Conservation (phyloP, 1,140 invertebrate genomes). For the Mya arenaria region DNA sequence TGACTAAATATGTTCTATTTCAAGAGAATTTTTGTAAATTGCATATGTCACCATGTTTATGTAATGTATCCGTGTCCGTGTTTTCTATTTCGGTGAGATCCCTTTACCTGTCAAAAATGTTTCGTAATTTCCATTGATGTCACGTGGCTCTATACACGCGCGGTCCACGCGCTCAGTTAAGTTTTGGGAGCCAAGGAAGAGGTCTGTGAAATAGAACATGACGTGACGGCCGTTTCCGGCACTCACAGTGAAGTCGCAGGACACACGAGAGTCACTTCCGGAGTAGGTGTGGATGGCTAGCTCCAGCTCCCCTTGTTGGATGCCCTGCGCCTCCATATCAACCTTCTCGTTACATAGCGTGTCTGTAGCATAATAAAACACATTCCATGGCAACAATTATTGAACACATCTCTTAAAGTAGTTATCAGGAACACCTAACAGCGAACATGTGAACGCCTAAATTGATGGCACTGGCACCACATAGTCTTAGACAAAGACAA, state of each 20-base stretch:
- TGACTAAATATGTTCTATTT: no score
- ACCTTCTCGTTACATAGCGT: constrained; percentile 17
- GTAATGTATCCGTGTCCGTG: no score
- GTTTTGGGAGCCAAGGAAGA: constrained; percentile 30
- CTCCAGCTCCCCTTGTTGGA: constrained; percentile 26
- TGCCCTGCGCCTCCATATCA: constrained; percentile 5
- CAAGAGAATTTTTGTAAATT: no score
- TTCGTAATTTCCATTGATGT: constrained; percentile 22
- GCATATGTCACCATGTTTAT: no score
- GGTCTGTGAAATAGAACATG: constrained; percentile 44
- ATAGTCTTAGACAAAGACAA: no score
- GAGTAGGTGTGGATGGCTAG: background rate
- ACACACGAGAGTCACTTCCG: constrained; percentile 18
- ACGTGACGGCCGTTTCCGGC: constrained; percentile 24
- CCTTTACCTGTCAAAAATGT: constrained; percentile 30
- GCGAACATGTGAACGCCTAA: no score
- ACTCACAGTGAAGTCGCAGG: constrained; percentile 37
- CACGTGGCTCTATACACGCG: constrained; percentile 34
- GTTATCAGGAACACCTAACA: no score
- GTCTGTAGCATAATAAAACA: constrained; percentile 6
- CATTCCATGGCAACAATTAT: no score
- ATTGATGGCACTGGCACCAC: no score
- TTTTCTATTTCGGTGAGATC: no score
- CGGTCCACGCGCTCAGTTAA: constrained; percentile 1
- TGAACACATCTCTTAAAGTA: no score